A percentile compares a stretch with the other conserved stretches of the same genome.
Conservation (phyloP, 64 coral and sea anemone species). For the Trachythela sp. region DNA sequence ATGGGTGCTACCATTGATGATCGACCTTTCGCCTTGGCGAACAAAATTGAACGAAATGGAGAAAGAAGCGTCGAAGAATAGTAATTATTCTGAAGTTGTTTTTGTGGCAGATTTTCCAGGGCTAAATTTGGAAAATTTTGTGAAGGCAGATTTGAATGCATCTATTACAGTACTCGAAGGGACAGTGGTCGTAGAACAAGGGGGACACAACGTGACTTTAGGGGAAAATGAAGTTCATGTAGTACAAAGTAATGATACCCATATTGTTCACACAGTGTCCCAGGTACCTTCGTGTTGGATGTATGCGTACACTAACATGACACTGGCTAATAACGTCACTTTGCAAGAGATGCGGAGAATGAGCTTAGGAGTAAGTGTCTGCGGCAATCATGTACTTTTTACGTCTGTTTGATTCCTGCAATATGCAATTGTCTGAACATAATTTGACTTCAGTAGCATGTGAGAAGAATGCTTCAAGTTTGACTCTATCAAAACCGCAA, state of each 20-base stretch:
- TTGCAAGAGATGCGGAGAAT: conserved; percentile 63
- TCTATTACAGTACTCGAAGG: conserved; percentile 74
- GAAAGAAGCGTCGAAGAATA: conserved; percentile 43
- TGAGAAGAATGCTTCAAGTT: too few relatives aligned
- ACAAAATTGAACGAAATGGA: conserved; percentile 69
- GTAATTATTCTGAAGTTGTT: conserved; percentile 80
- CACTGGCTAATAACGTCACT: conserved; percentile 73
- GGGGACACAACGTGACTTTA: conserved; percentile 59
- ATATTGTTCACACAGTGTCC: conserved; percentile 87
- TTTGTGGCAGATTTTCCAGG: conserved; percentile 98
- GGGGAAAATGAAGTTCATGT: conserved; percentile 58
- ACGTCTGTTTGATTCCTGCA: too few relatives aligned
- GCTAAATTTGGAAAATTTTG: conserved; percentile 84
- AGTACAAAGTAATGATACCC: conserved; percentile 62
- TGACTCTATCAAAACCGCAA: too few relatives aligned
- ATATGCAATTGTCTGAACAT: not conserved
- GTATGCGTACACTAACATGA: conserved; percentile 79
- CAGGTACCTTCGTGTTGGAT: conserved; percentile 89
- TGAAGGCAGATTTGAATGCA: conserved; percentile 71
- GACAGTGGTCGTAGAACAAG: conserved; percentile 55
- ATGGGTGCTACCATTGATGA: conserved; percentile 74
- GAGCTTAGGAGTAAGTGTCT: not conserved
- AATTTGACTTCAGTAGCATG: too few relatives aligned
- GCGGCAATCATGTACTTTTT: too few relatives aligned
- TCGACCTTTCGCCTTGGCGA: conserved; percentile 83